A percentile compares a stretch with the other conserved stretches of the same genome.
These are phyloP conservation scores for Drosophila murphyi DNA, from an alignment of 1,140 invertebrate species.

Conservation along the genomic window DNA sequence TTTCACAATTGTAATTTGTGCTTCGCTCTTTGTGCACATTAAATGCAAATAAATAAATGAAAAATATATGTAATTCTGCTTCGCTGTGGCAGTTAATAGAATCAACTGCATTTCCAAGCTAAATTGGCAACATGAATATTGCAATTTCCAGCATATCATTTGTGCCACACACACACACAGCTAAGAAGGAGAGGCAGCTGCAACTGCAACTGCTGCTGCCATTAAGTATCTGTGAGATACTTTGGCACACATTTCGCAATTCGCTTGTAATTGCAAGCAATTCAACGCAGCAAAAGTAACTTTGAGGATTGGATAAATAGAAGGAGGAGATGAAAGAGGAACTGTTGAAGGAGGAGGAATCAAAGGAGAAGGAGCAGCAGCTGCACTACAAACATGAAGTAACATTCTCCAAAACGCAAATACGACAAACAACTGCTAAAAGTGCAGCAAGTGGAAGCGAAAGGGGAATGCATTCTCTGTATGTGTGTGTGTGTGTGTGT, in stretches of 20 bases:
- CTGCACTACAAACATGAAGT: background rate
- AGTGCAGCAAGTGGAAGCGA: constrained; percentile 11
- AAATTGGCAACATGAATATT: constrained; percentile 47
- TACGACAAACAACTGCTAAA: constrained; percentile 46
- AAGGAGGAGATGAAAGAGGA: background rate
- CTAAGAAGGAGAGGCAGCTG: constrained; percentile 7
- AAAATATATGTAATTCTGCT: background rate
- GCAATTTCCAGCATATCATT: constrained; percentile 56
- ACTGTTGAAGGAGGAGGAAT: too few relatives aligned
- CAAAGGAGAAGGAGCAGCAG: background rate
- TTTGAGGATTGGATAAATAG: constrained; percentile 46
- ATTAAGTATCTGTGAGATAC: constrained; percentile 80
- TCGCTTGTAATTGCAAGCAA: constrained; percentile 77
- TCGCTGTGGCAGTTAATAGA: background rate
- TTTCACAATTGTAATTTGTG: too few relatives aligned
- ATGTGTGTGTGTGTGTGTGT: background rate
- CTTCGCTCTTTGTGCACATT: too few relatives aligned
- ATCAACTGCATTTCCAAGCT: constrained; percentile 16
- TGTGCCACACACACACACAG: constrained; percentile 2
- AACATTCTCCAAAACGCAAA: constrained; percentile 19
- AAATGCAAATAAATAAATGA: too few relatives aligned
- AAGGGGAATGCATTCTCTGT: background rate
- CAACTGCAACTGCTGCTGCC: constrained; percentile 42
- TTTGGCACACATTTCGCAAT: constrained; percentile 79
- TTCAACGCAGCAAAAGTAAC: constrained; percentile 50